Base-by-base conservation (phyloP, 2,888 invertebrate genomes). In the Entomobrya multifasciata region DNA sequence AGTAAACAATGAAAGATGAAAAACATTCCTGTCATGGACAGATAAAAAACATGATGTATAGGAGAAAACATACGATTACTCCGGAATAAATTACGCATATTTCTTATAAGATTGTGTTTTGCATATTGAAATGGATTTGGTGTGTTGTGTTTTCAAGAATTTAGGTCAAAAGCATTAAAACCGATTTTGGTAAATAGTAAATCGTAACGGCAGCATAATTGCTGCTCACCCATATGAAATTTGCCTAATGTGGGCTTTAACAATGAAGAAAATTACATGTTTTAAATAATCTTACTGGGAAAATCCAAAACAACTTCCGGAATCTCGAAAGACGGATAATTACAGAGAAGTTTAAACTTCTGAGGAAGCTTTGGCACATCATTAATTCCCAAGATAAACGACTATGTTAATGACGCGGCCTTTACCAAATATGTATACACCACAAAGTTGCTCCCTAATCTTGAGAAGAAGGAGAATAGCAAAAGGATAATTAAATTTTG, bases 351-450 rank as follows among this genome's bases (percentile, higher is more conserved):
- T 10, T 60, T 30, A 30, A 60, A 30, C 60, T 30, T 60, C 30
- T 65, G 30, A 41, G 36, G n/a, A 60, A 22, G 36, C 36, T 36
- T 36, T 65, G 65, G 6, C 36, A 36, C 41, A n/a, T 65, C 65
- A 30, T 65, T 65, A 65, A 36, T 20, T 27, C 65, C 11, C 15
- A 36, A 65, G 65, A 65, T 65, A 36, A 65, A 65, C 65, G 30
- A n/a, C 27, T 65, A 65, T 65, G 65, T n/a, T 65, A 65, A 65
- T 41, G 65, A 65, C 17, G 65, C 36, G 41, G n/a, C 30, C n/a
- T n/a, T 30, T 65, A 17, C 65, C 65, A 65, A 65, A 65, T 36
- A 30, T 0, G 65, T 15, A 15, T 3, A 49, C 15, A 8, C 13
- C 13, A 3, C 49, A 49, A 49, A 36, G 8, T 36, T 36, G 36